Conservation (phyloP, 2,888 invertebrate species). For the Aproaerema taeniolella region DNA sequence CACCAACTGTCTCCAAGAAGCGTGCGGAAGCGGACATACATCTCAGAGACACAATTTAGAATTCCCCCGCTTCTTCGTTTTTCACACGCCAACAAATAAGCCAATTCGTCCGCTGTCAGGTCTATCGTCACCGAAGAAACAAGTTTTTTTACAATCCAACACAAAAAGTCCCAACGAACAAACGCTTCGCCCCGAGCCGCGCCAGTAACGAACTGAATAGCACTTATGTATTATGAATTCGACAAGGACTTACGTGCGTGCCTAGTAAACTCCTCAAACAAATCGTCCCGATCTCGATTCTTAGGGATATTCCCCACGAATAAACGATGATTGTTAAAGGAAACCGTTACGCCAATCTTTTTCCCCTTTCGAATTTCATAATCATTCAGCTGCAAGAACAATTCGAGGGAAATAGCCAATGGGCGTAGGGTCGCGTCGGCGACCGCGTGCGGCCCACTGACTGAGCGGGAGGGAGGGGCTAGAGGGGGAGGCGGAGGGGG, state of each 20-base stretch:
- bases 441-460: constrained; percentile 54
- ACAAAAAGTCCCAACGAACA: too few species aligned
- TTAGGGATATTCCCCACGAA: constrained; percentile 99
- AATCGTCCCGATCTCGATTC: constrained; percentile 99
- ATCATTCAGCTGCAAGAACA: constrained; percentile 99
- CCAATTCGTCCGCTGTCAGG: too few species aligned
- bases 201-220: constrained; percentile 41
- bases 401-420: constrained; percentile 87
- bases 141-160: too few species aligned
- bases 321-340: constrained; percentile 99
- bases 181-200: constrained; percentile 29
- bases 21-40: too few species aligned
- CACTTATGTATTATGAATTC: constrained; percentile 74
- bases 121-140: too few species aligned
- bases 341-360: constrained; percentile 99
- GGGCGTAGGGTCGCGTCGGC: constrained; percentile 60
- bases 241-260: constrained; percentile 97
- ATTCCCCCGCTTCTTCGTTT: too few species aligned
- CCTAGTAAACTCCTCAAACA: constrained; percentile 99
- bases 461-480: constrained; percentile 53
- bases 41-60: background rate
- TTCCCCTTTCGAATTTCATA: constrained; percentile 99
- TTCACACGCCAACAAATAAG: too few species aligned
- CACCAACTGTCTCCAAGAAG: constrained; percentile 21
- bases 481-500: constrained; percentile 16